A percentile compares a stretch with the other conserved stretches of the same genome.
These are phyloP conservation scores for Linnaemya vulpina DNA, from an alignment of 2,888 invertebrate species.

Conservation along the genomic window DNA sequence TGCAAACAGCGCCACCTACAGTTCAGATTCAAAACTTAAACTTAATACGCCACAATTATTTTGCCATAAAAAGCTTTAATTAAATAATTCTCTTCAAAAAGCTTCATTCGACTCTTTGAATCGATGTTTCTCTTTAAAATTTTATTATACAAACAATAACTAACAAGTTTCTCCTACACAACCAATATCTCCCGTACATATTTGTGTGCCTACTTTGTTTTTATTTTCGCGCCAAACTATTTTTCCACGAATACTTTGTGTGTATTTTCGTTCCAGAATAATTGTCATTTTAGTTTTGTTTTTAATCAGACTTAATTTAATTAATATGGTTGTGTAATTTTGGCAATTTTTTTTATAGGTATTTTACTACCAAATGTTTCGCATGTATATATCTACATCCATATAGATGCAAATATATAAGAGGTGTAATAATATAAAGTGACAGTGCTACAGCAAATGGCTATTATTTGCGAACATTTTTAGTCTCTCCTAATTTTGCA, in stretches of 20 bases:
- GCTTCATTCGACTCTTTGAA: not conserved
- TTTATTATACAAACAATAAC: not conserved
- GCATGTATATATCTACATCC: not conserved
- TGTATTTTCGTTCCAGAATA: conserved; percentile 15
- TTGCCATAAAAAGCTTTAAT: not conserved
- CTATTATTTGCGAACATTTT: too few species aligned
- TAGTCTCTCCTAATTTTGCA: not conserved
- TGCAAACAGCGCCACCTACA: not conserved
- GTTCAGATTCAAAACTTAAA: not conserved
- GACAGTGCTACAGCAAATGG: too few species aligned
- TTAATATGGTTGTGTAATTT: conserved; percentile 40
- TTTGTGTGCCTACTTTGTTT: not conserved
- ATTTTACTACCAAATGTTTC: too few species aligned
- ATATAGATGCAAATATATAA: not conserved
- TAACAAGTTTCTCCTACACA: not conserved
- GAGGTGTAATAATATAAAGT: too few species aligned
- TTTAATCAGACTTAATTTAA: conserved; percentile 8
- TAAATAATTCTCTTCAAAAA: not conserved
- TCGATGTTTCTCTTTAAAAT: not conserved
- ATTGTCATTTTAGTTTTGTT: not conserved
- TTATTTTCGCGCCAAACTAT: conserved; percentile 28
- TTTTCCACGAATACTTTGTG: not conserved
- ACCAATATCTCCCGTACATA: not conserved
- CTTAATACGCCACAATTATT: not conserved
- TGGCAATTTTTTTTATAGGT: not conserved